Evolutionary conservation across 2,888 invertebrate species (phyloP), one percentile per base, ranked within the genome.

Genomic region (Poecilobothrus nobilitatus): DNA sequence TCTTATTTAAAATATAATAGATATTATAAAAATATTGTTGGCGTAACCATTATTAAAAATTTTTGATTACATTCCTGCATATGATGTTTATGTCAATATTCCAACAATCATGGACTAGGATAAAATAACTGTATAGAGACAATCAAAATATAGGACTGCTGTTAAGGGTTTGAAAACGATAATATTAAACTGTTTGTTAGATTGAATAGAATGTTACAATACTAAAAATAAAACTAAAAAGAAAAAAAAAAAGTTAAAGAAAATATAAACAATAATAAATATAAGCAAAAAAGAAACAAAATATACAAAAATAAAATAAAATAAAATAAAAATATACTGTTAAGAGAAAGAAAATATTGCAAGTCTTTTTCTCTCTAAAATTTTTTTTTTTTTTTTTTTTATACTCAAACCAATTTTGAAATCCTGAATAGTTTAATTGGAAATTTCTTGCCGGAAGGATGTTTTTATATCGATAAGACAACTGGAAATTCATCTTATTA

Each of bases 391-490:
- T 9, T 41, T 41, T 41, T 41, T 41, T 41, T 6, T 18, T 18
- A 18, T 2, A 12, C 53, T 53, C n/a, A 18, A 9, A 12, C 53
- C 15, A 6, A 53, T 53, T 18, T 53, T 53, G 27, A 27, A 27
- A 27, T 27, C 5, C 27, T 53, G 53, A 53, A 53, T n/a, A 15
- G 53, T 53, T 53, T 53, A 53, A 53, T 53, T 53, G 53, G 53
- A 53, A 53, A 18, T 53, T 53, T 53, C 53, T 53, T 53, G 53
- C 53, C 53, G 53, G 53, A 53, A 53, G 53, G 53, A 53, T 53
- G 18, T 53, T 53, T 53, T 53, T 53, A 53, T 53, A 53, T 53
- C 53, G 53, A 53, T 53, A 53, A 53, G 53, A 53, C 53, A 53
- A 53, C 53, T 53, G 18, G 53, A 53, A 18, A 53, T 53, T 18